Evolutionary conservation across 23 tunicate genomes (phyloP).

Genomic region (Ciona savignyi): DNA sequence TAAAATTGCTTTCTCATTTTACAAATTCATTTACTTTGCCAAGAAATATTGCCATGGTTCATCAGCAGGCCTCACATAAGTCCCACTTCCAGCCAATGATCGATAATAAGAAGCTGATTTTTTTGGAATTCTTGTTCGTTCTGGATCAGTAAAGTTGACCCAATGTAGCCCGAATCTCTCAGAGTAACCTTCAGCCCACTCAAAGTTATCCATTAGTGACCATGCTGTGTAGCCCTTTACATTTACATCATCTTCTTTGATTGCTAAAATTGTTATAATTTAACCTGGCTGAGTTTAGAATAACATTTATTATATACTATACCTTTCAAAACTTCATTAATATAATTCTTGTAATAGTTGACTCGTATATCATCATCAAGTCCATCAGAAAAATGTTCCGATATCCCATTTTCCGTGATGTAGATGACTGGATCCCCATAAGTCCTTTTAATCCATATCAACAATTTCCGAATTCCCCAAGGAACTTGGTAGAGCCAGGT

Average conservation of each 20-base stretch:
- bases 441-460: constrained; percentile 79
- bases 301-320: too few relatives aligned
- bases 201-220: constrained; percentile 98
- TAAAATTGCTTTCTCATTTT: background rate
- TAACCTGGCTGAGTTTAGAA: background rate
- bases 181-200: constrained; percentile 90
- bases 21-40: constrained; percentile 6
- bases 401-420: constrained; percentile 96
- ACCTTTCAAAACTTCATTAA: constrained; percentile 91
- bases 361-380: constrained; percentile 62
- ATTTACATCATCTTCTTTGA: constrained; percentile 70
- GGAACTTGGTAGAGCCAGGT: constrained; percentile 89
- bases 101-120: constrained; percentile 56
- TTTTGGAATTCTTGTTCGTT: constrained; percentile 57
- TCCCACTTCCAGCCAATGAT: constrained; percentile 31
- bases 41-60: constrained; percentile 86
- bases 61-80: constrained; percentile 28
- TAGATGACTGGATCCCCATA: constrained; percentile 85
- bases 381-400: constrained; percentile 48
- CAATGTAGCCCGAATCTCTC: constrained; percentile 96
- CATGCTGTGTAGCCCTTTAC: constrained; percentile 96
- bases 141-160: constrained; percentile 88
- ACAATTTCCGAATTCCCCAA: constrained; percentile 89
- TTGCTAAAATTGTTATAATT: constrained; percentile 33
- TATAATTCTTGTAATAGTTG: constrained; percentile 71